phyloP scores from a whole-genome alignment of 53 echinoderm and acorn worm genomes.

The Hippasteria phrygiana region DNA sequence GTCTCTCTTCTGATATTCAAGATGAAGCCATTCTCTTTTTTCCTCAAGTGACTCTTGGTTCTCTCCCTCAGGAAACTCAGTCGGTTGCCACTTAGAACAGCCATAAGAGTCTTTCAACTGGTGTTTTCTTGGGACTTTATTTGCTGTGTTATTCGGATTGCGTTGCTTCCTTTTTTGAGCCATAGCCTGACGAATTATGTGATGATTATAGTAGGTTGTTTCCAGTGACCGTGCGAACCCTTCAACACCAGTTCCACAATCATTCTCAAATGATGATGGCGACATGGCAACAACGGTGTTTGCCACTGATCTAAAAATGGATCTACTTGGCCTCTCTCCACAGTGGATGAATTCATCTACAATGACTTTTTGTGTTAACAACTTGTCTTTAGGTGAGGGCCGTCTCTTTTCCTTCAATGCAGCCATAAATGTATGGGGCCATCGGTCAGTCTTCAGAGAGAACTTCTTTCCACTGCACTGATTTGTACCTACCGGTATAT shows the following conservation, averaged over 20 bases:
- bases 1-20: slow-evolving; percentile 6
- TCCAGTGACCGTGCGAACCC: too few relatives aligned
- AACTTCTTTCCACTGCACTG: too few relatives aligned
- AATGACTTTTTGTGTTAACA: slow-evolving; percentile 23
- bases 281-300: not conserved
- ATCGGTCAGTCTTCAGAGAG: slow-evolving; percentile 10
- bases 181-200: slow-evolving; percentile 17
- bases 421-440: not conserved
- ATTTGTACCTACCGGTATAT: too few relatives aligned
- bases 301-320: not conserved
- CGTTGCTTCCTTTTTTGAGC: not conserved
- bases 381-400: slow-evolving; percentile 8
- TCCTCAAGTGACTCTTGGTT: not conserved
- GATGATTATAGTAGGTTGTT: slow-evolving; percentile 17
- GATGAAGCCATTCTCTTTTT: slow-evolving; percentile 24
- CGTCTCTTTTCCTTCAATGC: slow-evolving; percentile 14
- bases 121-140: not conserved
- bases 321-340: slow-evolving; percentile 9
- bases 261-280: slow-evolving; percentile 12
- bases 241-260: too few relatives aligned
- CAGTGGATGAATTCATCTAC: slow-evolving; percentile 24
- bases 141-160: not conserved
- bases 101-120: slow-evolving; percentile 13
- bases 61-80: slow-evolving; percentile 10
- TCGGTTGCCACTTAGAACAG: slow-evolving; percentile 13